These are phyloP conservation scores for Anguilla japonica DNA, from an alignment of 2,113 vertebrate species.

Conservation along the genomic window DNA sequence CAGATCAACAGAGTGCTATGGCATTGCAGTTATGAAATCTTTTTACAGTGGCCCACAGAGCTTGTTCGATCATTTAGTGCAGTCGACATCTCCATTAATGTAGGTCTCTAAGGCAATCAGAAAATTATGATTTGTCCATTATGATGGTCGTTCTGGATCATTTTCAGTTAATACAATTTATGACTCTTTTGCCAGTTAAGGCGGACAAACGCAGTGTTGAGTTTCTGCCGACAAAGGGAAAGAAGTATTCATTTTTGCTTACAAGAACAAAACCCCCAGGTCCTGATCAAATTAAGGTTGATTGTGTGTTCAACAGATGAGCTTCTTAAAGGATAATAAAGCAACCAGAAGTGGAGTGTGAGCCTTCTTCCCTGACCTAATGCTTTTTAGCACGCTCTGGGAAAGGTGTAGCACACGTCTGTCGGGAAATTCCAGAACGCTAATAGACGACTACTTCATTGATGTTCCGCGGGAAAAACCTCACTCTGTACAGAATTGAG, in stretches of 20 bases:
- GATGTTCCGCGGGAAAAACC: slow-evolving; percentile 52
- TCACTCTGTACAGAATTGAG: slow-evolving; percentile 57
- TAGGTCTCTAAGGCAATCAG: slow-evolving; percentile 37
- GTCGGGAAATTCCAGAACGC: slow-evolving; percentile 69
- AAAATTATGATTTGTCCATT: slow-evolving; percentile 49
- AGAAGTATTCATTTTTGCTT: slow-evolving; percentile 82
- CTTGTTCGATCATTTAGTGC: slow-evolving; percentile 27
- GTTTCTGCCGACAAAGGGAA: slow-evolving; percentile 80
- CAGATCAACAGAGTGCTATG: background rate
- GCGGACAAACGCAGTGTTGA: slow-evolving; percentile 63
- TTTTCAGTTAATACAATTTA: slow-evolving; percentile 65
- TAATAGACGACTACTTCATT: slow-evolving; percentile 63
- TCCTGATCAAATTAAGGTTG: slow-evolving; percentile 72
- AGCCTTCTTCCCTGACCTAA: slow-evolving; percentile 68
- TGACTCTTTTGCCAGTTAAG: slow-evolving; percentile 56
- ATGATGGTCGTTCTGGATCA: slow-evolving; percentile 53
- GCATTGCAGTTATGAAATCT: background rate
- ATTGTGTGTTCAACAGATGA: slow-evolving; percentile 67
- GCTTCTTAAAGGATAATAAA: slow-evolving; percentile 69
- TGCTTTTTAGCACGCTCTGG: slow-evolving; percentile 62
- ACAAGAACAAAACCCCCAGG: slow-evolving; percentile 73
- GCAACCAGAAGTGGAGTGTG: slow-evolving; percentile 51
- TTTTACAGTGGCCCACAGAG: background rate
- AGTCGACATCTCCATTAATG: slow-evolving; percentile 37
- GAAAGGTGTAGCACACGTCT: slow-evolving; percentile 55